phyloP scores from a whole-genome alignment of 92 coral and sea anemone genomes.

The Epizoanthus fatuus region DNA sequence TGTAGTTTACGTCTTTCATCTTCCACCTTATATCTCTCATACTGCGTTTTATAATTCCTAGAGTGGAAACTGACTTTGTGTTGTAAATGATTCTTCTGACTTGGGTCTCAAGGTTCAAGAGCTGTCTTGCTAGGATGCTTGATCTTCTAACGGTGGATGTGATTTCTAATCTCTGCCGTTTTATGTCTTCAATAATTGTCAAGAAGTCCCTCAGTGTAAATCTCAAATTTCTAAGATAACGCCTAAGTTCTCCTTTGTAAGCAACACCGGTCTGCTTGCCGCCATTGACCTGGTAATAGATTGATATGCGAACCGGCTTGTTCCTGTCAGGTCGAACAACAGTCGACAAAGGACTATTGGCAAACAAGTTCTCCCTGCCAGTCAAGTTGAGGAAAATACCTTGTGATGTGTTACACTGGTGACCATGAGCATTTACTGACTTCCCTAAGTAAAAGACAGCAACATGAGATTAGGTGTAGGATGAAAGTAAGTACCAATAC shows the following conservation, averaged over 20 bases:
- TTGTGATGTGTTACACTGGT: not conserved
- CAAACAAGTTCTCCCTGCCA: not conserved
- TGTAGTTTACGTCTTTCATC: not conserved
- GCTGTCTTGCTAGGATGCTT: not conserved
- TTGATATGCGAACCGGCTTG: constrained; percentile 31
- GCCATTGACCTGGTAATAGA: constrained; percentile 54
- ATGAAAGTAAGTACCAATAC: too few relatives aligned
- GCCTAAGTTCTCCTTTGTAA: constrained; percentile 5
- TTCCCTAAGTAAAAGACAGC: not conserved
- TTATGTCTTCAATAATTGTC: not conserved
- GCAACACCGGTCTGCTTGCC: constrained; percentile 52
- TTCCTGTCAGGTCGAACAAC: not conserved
- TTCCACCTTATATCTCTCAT: not conserved
- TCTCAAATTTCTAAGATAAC: not conserved
- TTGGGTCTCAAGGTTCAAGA: not conserved
- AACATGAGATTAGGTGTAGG: too few relatives aligned
- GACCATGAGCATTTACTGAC: not conserved
- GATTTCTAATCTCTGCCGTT: not conserved
- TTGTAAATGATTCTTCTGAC: not conserved
- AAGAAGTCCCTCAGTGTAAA: not conserved
- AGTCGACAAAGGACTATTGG: not conserved
- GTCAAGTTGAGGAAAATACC: not conserved
- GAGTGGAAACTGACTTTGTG: not conserved
- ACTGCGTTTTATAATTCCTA: not conserved
- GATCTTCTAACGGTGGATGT: not conserved